phyloP scores from a whole-genome alignment of 92 coral and sea anemone species.

The Blastomussa wellsi region DNA sequence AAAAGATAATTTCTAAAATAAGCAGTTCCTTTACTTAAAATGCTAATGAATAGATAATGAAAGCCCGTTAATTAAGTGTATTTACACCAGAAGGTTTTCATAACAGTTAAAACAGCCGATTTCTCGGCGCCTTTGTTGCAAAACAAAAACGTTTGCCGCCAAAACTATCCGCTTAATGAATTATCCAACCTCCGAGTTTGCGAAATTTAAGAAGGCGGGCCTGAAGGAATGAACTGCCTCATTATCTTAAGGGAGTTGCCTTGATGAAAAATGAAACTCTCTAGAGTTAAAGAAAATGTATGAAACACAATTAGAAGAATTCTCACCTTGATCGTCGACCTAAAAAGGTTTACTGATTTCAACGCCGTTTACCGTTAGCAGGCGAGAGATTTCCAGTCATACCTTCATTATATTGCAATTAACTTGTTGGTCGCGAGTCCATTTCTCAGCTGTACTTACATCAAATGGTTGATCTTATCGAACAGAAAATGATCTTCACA shows the following conservation, averaged over 20 bases:
- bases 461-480: constrained; percentile 11
- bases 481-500: background rate
- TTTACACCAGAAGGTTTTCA: background rate
- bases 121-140: background rate
- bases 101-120: background rate
- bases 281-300: background rate
- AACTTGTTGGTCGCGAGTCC: background rate
- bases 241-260: background rate
- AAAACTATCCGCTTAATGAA: background rate
- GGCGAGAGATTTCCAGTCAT: background rate
- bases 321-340: background rate
- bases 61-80: background rate
- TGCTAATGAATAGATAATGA: background rate
- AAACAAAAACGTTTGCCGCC: background rate
- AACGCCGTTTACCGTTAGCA: background rate
- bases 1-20: background rate
- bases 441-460: background rate
- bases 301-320: background rate
- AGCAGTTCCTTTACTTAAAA: background rate
- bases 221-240: background rate
- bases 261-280: background rate
- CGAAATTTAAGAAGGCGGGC: background rate
- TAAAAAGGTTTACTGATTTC: background rate
- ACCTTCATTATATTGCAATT: background rate
- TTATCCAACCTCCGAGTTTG: background rate